Base-by-base conservation (phyloP, 2,888 invertebrate genomes). In the Chouioia cunea region DNA sequence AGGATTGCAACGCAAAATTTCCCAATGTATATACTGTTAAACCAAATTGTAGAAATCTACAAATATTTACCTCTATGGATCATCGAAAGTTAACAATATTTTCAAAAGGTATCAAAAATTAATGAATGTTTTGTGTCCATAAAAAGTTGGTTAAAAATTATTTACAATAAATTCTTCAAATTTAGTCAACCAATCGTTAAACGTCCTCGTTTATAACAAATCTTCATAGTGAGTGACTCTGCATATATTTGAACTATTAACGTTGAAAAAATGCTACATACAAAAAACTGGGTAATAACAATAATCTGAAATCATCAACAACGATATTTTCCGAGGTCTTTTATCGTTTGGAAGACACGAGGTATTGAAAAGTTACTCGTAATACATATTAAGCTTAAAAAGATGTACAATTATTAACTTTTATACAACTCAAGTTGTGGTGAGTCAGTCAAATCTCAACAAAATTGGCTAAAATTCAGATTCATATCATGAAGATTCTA, bases 281-380 rank as follows among this genome's bases (percentile, higher is more conserved):
- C 10, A 36, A 36, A 36, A 36, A 36, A 36, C 36, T 36, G 10
- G 36, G 12, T 6, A 36, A 10, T 36, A 36, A 36, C 36, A 36
- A 36, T 36, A 6, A 8, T 36, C 36, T 36, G 36, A 36, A 36
- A 36, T 36, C 1, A 36, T 36, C 36, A 36, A 36, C 36, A 36
- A 36, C 20, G 62, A 68, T 50, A 56, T 60, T 65, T 57, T 72
- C 43, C 60, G 65, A 69, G 65, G 69, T 65, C 56, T 63, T 73
- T 73, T 63, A 63, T 63, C 53, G 59, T 63, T 70, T 70, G 70
- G 70, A 73, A 73, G 66, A 73, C 69, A 63, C 73, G 54, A 73
- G 70, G 66, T 73, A 73, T 54, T 59, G 44, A 50, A 66, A 65
- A 22, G 65, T 65, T 58, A 70, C 54, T 65, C n/a, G 20, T 63